Evolutionary conservation across 2,888 invertebrate genomes (phyloP).

Genomic region (Acleris laterana): DNA sequence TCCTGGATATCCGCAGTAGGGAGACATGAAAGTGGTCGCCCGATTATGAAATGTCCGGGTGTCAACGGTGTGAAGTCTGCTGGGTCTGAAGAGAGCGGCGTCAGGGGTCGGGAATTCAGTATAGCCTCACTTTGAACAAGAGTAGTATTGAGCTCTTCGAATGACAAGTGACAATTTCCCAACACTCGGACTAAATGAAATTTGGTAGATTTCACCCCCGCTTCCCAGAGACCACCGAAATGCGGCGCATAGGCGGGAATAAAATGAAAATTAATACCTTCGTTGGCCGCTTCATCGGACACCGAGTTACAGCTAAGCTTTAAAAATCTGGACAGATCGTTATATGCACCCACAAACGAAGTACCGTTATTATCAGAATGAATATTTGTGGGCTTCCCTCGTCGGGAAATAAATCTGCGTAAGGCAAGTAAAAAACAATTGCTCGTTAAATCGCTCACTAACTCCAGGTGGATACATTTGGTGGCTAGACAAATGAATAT

Average conservation of each 20-base stretch:
- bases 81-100: slow-evolving; percentile 32
- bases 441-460: slow-evolving; percentile 39
- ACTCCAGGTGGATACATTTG: slow-evolving; percentile 39
- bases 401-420: slow-evolving; percentile 34
- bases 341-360: slow-evolving; percentile 36
- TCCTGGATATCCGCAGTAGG: slow-evolving; percentile 6
- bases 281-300: slow-evolving; percentile 22
- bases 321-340: slow-evolving; percentile 26
- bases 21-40: slow-evolving; percentile 37
- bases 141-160: slow-evolving; percentile 40
- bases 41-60: slow-evolving; percentile 42
- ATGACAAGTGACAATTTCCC: slow-evolving; percentile 40
- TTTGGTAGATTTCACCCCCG: slow-evolving; percentile 34
- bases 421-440: slow-evolving; percentile 33
- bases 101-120: slow-evolving; percentile 40
- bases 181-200: slow-evolving; percentile 36
- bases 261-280: slow-evolving; percentile 35
- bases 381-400: slow-evolving; percentile 33
- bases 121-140: slow-evolving; percentile 41
- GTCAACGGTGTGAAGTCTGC: slow-evolving; percentile 33
- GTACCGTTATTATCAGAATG: slow-evolving; percentile 3
- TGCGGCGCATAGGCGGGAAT: slow-evolving; percentile 40
- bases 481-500: slow-evolving; percentile 40
- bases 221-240: slow-evolving; percentile 12
- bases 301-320: slow-evolving; percentile 19